A percentile compares a stretch with the other conserved stretches of the same genome.
Conservation (phyloP, 2,797 vertebrate genomes). For the Fringilla coelebs region DNA sequence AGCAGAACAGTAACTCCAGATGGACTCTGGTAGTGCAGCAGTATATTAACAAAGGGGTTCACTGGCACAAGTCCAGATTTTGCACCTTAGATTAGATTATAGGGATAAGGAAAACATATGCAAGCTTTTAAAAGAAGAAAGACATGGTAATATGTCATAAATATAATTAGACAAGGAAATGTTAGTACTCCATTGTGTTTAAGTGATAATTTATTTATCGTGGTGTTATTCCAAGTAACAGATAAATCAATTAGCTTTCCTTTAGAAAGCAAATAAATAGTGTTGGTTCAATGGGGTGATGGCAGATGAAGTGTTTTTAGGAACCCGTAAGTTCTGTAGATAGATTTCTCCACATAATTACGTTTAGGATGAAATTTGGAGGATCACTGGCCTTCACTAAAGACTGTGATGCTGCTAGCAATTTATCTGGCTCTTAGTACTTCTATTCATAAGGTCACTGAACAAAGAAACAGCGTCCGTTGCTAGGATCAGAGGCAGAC, state of each 20-base stretch:
- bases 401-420: not conserved
- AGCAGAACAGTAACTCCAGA: constrained; percentile 72
- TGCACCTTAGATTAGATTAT: constrained; percentile 73
- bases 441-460: constrained; percentile 11
- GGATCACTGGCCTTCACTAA: not conserved
- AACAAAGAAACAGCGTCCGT: not conserved
- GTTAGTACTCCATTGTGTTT: constrained; percentile 18
- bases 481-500: constrained; percentile 16
- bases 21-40: constrained; percentile 11
- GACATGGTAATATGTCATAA: constrained; percentile 53
- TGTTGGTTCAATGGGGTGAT: constrained; percentile 8
- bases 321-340: not conserved
- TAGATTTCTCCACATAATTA: not conserved
- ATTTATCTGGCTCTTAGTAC: not conserved
- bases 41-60: constrained; percentile 40
- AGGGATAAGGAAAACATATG: constrained; percentile 51
- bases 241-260: constrained; percentile 72
- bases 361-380: not conserved
- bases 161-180: constrained; percentile 68
- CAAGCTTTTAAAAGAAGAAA: constrained; percentile 52
- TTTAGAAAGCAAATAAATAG: constrained; percentile 47
- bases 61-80: constrained; percentile 55
- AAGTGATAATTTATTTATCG: constrained; percentile 76
- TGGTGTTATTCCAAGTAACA: constrained; percentile 57
- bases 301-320: constrained; percentile 18